phyloP scores from a whole-genome alignment of 1,140 invertebrate genomes.

The Orchestia grillus region DNA sequence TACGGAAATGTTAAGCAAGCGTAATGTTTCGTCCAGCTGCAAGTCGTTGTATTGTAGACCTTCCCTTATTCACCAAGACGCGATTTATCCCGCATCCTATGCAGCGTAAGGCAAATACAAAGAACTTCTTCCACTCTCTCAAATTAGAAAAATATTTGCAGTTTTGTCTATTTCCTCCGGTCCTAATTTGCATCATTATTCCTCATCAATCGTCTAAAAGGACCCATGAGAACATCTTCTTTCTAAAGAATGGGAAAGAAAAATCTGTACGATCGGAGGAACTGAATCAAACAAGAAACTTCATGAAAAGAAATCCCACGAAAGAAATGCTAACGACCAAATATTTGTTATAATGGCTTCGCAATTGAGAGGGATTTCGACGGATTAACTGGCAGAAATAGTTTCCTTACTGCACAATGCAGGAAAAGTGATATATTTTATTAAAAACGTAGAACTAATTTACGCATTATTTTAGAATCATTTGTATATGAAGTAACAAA shows the following conservation, averaged over 20 bases:
- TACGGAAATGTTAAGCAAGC: too few species aligned
- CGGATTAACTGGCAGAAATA: too few species aligned
- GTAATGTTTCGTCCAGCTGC: neutral
- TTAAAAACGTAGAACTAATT: too few species aligned
- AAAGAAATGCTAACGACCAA: neutral
- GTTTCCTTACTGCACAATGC: too few species aligned
- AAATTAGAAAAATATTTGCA: neutral
- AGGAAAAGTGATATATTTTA: too few species aligned
- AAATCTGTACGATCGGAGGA: neutral
- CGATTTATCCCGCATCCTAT: neutral
- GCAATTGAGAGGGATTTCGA: too few species aligned
- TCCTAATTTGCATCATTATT: neutral
- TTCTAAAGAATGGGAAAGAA: neutral
- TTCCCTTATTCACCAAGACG: neutral
- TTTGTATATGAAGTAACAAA: too few species aligned
- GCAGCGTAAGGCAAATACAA: neutral
- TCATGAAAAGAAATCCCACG: neutral
- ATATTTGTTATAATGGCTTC: neutral
- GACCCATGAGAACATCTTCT: neutral
- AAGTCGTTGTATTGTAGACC: neutral
- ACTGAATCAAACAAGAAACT: neutral
- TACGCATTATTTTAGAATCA: too few species aligned
- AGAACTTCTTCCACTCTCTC: neutral
- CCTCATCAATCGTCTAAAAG: neutral
- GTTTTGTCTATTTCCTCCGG: neutral